Evolutionary conservation across 2,888 invertebrate genomes (phyloP), one percentile per base, ranked within the genome.

Genomic region (Baronia brevicornis): DNA sequence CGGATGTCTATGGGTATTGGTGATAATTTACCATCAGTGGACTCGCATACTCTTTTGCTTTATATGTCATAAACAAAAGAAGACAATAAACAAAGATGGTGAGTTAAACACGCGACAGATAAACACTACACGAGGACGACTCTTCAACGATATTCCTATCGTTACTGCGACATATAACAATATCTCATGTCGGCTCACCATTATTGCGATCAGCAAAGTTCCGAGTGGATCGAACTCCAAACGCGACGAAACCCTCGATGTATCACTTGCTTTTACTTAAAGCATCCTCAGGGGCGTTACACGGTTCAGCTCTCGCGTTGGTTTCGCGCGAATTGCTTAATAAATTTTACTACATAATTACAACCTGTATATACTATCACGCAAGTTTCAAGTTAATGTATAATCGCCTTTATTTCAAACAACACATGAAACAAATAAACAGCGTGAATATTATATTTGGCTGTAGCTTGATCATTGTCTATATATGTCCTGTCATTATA

Each of bases 241-340:
- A 54, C 57, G 71, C 73, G 75, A 72, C 73, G 64, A 72, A 71
- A 69, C 60, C 59, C 65, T 60, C 72, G 64, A 64, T 65, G 71
- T 77, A 75, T 75, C 74, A 73, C 69, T n/a, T 73, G 73, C 69
- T 68, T 74, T 72, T 73, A 69, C 69, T 67, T 65, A 63, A 62
- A 63, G 62, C 71, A 65, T 74, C 73, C 72, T 73, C 62, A 69
- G 66, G 53, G 66, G 66, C 64, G 65, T 65, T 69, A 48, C 64
- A 60, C 68, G 60, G 57, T 57, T 54, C 63, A 54, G 56, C 59
- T 70, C 64, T 58, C 55, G 64, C 63, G 59, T 52, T 52, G 44
- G 43, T 45, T 40, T 37, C 42, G 31, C 42, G 41, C 44, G 48
- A 51, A 59, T 74, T 68, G 69, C 71, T 59, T 62, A 65, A 66